These are phyloP conservation scores for Gorsachius magnificus DNA, from an alignment of 2,797 vertebrate species.

Conservation along the genomic window DNA sequence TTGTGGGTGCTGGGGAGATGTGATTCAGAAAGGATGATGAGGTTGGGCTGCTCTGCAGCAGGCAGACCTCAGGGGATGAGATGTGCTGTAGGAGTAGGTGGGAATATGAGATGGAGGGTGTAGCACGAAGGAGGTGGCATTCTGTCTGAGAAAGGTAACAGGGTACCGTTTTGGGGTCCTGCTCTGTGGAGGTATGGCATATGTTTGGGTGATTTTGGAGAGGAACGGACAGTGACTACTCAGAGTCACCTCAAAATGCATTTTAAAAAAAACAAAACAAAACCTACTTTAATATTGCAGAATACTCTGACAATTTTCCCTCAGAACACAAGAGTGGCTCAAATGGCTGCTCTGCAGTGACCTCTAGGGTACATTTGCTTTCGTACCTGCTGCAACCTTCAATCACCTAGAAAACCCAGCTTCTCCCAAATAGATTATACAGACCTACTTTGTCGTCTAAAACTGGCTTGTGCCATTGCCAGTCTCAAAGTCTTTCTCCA, in stretches of 20 bases:
- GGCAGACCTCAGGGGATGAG: not conserved
- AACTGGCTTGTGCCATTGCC: not conserved
- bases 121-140: not conserved
- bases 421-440: not conserved
- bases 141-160: not conserved
- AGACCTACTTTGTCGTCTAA: not conserved
- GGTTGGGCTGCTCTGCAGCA: not conserved
- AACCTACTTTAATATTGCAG: not conserved
- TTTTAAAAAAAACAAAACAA: not conserved
- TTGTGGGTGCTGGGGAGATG: not conserved
- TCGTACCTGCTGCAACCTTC: not conserved
- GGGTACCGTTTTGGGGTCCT: not conserved
- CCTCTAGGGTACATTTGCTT: not conserved
- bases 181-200: not conserved
- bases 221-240: not conserved
- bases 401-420: not conserved
- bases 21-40: not conserved
- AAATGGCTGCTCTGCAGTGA: slow-evolving; percentile 7
- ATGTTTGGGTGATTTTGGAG: not conserved
- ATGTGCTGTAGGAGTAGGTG: not conserved
- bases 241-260: not conserved
- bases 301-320: not conserved
- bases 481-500: not conserved
- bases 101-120: not conserved
- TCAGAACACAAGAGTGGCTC: fast-evolving